Evolutionary conservation across 2,888 invertebrate genomes (phyloP), one percentile per base, ranked within the genome.

Genomic region (Lucinisca nassula): DNA sequence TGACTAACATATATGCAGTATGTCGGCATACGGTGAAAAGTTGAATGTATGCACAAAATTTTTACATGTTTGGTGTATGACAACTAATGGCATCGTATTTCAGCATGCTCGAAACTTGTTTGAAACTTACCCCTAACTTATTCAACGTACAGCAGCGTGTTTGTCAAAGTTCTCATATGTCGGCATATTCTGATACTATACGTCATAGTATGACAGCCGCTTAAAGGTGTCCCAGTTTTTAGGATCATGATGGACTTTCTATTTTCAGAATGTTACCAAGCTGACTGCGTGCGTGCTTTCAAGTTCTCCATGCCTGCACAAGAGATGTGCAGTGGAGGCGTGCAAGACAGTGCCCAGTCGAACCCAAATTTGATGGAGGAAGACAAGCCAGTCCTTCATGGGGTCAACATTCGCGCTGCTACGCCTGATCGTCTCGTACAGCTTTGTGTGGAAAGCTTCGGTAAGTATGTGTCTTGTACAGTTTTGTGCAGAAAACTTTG

Each of bases 381-480:
- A 78, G 95, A 96, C 30, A 95, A 94, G 80, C 94, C 94, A 21
- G 92, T 94, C 14, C 83, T 95, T 6, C 95, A 93, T n/a, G 95
- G 95, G 75, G 92, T 95, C 79, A 92, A 90, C 76, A 92, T 95
- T 70, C 92, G 95, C 37, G 95, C 95, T 3, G 96, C 95, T 61
- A 93, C 96, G 12, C 92, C 96, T n/a, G 94, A 96, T 67, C 95
- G 95, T 75, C 96, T 97, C n/a, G 95, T 96, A 51, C 94, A 96
- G 75, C 93, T 96, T 61, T 95, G 96, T 88, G 94, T 96, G 67
- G 94, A 95, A 75, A 95, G 96, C 79, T 97, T 97, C 92, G 95
- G 96, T 96, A 92, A 95, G 96, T 94, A 40, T 27, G 21, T n/a
- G 95, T 75, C 96, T 97, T n/a, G 95, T 96, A 51, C 94, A 96